Evolutionary conservation across 2,113 vertebrate species (phyloP), one percentile per base, ranked within the genome.

Genomic region (Ceratotherium simum): DNA sequence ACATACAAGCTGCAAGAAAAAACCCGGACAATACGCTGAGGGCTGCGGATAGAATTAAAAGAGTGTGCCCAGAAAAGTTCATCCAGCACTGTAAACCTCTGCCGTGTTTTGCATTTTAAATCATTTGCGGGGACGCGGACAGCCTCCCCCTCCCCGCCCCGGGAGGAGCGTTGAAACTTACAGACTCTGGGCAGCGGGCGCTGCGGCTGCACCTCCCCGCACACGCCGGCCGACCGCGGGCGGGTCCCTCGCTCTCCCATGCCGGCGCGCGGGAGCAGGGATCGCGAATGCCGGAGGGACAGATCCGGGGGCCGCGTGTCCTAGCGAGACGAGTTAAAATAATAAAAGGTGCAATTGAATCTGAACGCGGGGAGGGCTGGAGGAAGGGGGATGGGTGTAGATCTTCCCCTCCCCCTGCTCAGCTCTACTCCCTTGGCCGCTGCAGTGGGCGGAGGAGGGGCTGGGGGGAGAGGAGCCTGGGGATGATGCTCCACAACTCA

Each of bases 281-380:
- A 23, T 33, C 11, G 17, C 73, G 14, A 6, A 0, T 1, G 86
- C 72, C 36, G 10, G 17, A 75, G 46, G 93, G 85, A 54, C 76
- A 21, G 92, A 67, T 94, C 86, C 76, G 0, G 31, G 85, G 70
- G n/a, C 64, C 58, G 91, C 76, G 12, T 0, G 93, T 93, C 58
- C 98, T 95, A 23, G 20, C 23, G 51, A 83, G 94, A 64, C 51
- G 81, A 96, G 80, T 80, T 84, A 58, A 84, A 87, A 94, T 31
- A 94, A 86, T 67, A 60, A 89, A 95, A 97, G 97, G 96, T 96
- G 95, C 87, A 48, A 39, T 0, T n/a, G 90, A 64, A 11, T 86
- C 58, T 46, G 65, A 69, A 27, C 10, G 69, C 54, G 25, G 54
- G 73, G 56, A 87, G 79, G 90, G 42, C 60, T 36, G 36, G 80